Evolutionary conservation across 2,888 invertebrate species (phyloP).

Genomic region (Apamea epomidion): DNA sequence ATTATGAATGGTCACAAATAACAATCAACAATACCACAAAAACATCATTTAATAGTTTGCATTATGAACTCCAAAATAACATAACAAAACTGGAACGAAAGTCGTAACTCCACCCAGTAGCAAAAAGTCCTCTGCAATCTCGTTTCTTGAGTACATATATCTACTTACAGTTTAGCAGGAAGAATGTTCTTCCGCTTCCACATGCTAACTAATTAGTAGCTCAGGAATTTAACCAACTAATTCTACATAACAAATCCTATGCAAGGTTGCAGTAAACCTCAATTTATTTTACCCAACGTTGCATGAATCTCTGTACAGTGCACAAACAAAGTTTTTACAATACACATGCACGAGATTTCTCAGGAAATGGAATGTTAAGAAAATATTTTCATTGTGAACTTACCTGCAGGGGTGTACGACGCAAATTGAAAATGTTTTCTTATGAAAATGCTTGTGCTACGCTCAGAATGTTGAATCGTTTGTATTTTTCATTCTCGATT

Average conservation of each 20-base stretch:
- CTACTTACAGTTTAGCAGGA: background rate
- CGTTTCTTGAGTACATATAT: background rate
- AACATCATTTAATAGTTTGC: background rate
- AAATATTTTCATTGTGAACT: slow-evolving; percentile 52
- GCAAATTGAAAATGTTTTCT: slow-evolving; percentile 58
- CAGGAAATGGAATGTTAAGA: slow-evolving; percentile 45
- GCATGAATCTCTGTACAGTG: slow-evolving; percentile 27
- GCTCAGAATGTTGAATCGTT: slow-evolving; percentile 38
- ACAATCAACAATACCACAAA: background rate
- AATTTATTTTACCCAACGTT: slow-evolving; percentile 41
- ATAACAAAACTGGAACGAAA: background rate
- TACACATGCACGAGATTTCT: slow-evolving; percentile 34
- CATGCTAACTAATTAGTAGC: slow-evolving; percentile 37
- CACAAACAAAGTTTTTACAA: slow-evolving; percentile 35
- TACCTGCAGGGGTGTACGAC: slow-evolving; percentile 42
- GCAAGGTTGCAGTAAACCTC: slow-evolving; percentile 17
- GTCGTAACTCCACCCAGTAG: background rate
- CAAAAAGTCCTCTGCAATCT: background rate
- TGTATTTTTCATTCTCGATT: slow-evolving; percentile 53
- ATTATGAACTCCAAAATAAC: background rate
- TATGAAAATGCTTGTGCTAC: slow-evolving; percentile 34
- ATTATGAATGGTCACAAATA: background rate
- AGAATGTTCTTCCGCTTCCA: background rate
- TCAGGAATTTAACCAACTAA: slow-evolving; percentile 27
- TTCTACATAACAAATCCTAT: slow-evolving; percentile 14